These are phyloP conservation scores for Muscina levida DNA, from an alignment of 2,888 invertebrate species.

Conservation along the genomic window DNA sequence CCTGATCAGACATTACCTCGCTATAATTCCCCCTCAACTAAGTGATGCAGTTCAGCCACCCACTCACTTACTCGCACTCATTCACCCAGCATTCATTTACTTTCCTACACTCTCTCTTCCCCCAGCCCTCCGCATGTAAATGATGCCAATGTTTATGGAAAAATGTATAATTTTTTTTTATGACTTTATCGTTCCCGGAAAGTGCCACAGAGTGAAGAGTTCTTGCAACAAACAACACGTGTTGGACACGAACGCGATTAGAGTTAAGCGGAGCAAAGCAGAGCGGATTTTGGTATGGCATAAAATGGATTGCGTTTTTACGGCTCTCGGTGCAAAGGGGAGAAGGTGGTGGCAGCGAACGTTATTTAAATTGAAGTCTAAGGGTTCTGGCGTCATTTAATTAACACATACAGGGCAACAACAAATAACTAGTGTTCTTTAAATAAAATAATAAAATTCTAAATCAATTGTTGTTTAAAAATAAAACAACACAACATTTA, in stretches of 20 bases:
- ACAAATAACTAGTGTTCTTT: too few species aligned
- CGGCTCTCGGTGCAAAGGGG: neutral
- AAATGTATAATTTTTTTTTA: neutral
- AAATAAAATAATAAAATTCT: too few species aligned
- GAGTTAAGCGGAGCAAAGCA: conserved; percentile 9
- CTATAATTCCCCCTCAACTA: too few species aligned
- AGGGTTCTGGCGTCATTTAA: conserved; percentile 22
- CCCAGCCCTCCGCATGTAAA: too few species aligned
- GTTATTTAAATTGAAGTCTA: neutral
- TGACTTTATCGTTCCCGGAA: neutral
- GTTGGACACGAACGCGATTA: neutral
- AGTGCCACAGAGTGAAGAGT: neutral
- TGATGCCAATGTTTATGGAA: neutral
- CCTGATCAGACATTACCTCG: too few species aligned
- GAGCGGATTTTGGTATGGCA: neutral
- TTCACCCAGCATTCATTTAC: too few species aligned
- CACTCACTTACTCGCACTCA: too few species aligned
- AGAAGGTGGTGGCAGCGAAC: too few species aligned
- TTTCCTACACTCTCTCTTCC: too few species aligned
- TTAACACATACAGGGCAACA: neutral
- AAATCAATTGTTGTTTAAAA: neutral
- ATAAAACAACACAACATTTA: neutral
- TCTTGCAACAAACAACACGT: neutral
- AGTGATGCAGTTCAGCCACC: too few species aligned
- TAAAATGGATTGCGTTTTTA: neutral